phyloP scores from a whole-genome alignment of 2,888 invertebrate species.

The Chalcis sispes region DNA sequence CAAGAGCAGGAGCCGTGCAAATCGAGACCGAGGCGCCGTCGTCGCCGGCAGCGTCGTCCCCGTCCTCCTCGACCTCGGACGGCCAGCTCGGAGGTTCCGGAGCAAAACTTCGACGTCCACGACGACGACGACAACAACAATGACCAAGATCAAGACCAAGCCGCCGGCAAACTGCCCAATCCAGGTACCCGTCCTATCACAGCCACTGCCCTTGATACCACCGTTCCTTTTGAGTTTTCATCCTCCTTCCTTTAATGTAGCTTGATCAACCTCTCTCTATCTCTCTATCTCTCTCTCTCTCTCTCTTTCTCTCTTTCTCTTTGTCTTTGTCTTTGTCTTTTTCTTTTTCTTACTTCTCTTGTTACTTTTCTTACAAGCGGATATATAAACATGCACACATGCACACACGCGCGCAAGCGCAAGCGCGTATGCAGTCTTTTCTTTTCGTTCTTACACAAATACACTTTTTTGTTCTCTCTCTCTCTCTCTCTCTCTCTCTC shows the following conservation, averaged over 20 bases:
- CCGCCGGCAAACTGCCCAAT: slow-evolving; percentile 73
- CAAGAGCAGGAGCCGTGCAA: slow-evolving; percentile 60
- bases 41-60: slow-evolving; percentile 59
- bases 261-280: not conserved
- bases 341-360: not conserved
- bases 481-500: too few species aligned
- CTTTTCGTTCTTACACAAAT: too few species aligned
- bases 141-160: slow-evolving; percentile 70
- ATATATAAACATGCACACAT: too few species aligned
- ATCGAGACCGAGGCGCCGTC: slow-evolving; percentile 54
- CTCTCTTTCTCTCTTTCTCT: slow-evolving; percentile 1
- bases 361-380: too few species aligned
- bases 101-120: slow-evolving; percentile 10
- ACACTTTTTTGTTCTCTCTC: too few species aligned
- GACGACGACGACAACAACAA: slow-evolving; percentile 19
- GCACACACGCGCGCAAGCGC: too few species aligned
- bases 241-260: not conserved
- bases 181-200: slow-evolving; percentile 70
- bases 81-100: slow-evolving; percentile 44
- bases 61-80: slow-evolving; percentile 41
- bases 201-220: slow-evolving; percentile 20
- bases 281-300: slow-evolving; percentile 8
- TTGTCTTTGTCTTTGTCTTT: slow-evolving; percentile 19
- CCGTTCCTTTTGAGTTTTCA: not conserved
- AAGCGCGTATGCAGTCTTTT: too few species aligned